Conservation (phyloP, 2,113 vertebrate genomes). For the Clarias macrocephalus region DNA sequence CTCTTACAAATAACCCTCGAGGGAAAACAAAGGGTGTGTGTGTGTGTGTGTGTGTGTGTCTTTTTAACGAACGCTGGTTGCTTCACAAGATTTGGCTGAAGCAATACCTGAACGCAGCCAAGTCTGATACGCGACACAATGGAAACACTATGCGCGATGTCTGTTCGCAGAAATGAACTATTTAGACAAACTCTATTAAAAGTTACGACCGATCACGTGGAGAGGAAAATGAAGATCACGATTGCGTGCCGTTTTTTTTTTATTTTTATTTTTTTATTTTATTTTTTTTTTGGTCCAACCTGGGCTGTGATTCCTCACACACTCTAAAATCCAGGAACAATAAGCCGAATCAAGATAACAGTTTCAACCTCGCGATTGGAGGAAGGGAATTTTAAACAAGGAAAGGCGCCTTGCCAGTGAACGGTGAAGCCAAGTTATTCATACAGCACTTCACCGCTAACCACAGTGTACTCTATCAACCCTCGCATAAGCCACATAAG, state of each 20-base stretch:
- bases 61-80: neutral
- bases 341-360: neutral
- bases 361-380: neutral
- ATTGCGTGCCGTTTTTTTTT: neutral
- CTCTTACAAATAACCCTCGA: conserved; percentile 23
- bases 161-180: neutral
- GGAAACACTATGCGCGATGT: neutral
- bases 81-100: neutral
- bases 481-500: conserved; percentile 34
- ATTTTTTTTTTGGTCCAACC: neutral
- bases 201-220: neutral
- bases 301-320: neutral
- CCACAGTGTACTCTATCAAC: conserved; percentile 34
- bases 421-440: conserved; percentile 34
- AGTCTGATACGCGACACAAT: neutral
- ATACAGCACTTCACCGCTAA: conserved; percentile 22
- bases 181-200: neutral
- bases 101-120: neutral
- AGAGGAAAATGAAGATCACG: neutral
- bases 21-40: conserved; percentile 23
- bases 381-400: conserved; percentile 1
- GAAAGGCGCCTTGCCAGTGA: neutral
- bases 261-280: too few relatives aligned
- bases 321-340: neutral
- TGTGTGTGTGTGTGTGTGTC: conserved; percentile 13